These are phyloP conservation scores for Stenodera caucasica DNA, from an alignment of 2,888 invertebrate species.

Conservation along the genomic window DNA sequence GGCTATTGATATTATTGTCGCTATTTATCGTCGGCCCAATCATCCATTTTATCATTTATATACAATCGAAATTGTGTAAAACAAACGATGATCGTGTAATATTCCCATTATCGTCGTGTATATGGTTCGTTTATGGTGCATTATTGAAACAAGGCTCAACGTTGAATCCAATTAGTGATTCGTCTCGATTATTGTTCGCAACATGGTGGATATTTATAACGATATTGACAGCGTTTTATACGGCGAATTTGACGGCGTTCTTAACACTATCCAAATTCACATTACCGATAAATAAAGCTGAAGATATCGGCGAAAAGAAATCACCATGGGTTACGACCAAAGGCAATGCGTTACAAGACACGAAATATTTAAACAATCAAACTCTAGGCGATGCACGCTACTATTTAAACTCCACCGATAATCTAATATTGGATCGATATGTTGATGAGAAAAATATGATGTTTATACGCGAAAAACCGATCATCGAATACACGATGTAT, in stretches of 20 bases:
- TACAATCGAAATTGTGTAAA: conserved; percentile 66
- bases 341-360: conserved; percentile 67
- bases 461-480: conserved; percentile 71
- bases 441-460: conserved; percentile 59
- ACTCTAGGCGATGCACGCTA: conserved; percentile 6
- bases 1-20: conserved; percentile 70
- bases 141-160: conserved; percentile 85
- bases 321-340: conserved; percentile 72
- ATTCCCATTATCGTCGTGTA: conserved; percentile 69
- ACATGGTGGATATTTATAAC: conserved; percentile 93
- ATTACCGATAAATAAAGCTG: conserved; percentile 70
- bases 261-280: conserved; percentile 84
- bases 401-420: conserved; percentile 41
- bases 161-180: conserved; percentile 78
- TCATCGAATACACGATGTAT: conserved; percentile 71
- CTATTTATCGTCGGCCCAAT: conserved; percentile 76
- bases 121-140: conserved; percentile 88
- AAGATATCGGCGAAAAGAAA: conserved; percentile 63
- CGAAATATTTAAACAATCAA: background rate
- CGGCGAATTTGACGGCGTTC: conserved; percentile 88
- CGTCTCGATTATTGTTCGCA: conserved; percentile 80
- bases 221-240: conserved; percentile 85
- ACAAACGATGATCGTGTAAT: conserved; percentile 60
- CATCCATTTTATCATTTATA: conserved; percentile 69
- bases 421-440: conserved; percentile 54